Evolutionary conservation across 2,797 vertebrate species (phyloP).

Genomic region (Vespertilio murinus): DNA sequence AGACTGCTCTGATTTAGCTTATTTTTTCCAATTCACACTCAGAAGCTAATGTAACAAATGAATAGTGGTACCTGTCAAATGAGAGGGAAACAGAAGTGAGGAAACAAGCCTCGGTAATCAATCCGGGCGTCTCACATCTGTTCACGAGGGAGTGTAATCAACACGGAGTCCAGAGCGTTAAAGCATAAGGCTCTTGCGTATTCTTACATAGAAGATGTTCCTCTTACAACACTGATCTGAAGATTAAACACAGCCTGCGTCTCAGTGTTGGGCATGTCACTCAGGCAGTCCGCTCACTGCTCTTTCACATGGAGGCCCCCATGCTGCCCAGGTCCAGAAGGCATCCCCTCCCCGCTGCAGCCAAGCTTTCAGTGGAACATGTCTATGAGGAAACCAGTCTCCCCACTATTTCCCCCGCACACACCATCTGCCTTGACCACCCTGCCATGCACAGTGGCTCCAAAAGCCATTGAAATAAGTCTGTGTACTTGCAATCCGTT

Average conservation of each 20-base stretch:
- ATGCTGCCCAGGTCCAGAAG: neutral
- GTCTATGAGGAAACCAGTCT: neutral
- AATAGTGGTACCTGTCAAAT: slow-evolving; percentile 36
- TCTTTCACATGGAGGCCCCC: neutral
- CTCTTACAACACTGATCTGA: slow-evolving; percentile 42
- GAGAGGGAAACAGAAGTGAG: slow-evolving; percentile 37
- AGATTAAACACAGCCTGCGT: slow-evolving; percentile 19
- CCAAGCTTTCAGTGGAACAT: neutral
- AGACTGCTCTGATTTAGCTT: slow-evolving; percentile 53
- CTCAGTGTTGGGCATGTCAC: neutral
- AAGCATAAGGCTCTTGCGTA: slow-evolving; percentile 36
- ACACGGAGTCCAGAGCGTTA: slow-evolving; percentile 37
- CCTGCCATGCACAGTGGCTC: neutral
- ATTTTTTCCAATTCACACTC: slow-evolving; percentile 58
- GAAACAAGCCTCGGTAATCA: slow-evolving; percentile 15
- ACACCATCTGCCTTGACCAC: slow-evolving; percentile 10
- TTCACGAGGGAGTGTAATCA: neutral
- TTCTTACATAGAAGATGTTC: slow-evolving; percentile 32
- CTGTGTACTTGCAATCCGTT: neutral
- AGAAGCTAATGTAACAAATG: slow-evolving; percentile 49
- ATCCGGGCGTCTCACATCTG: neutral
- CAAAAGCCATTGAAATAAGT: slow-evolving; percentile 36
- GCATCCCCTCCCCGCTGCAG: neutral
- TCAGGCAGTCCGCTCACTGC: neutral
- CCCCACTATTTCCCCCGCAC: neutral